Base-by-base conservation (phyloP, 2,888 invertebrate genomes). In the Eledona agricola region DNA sequence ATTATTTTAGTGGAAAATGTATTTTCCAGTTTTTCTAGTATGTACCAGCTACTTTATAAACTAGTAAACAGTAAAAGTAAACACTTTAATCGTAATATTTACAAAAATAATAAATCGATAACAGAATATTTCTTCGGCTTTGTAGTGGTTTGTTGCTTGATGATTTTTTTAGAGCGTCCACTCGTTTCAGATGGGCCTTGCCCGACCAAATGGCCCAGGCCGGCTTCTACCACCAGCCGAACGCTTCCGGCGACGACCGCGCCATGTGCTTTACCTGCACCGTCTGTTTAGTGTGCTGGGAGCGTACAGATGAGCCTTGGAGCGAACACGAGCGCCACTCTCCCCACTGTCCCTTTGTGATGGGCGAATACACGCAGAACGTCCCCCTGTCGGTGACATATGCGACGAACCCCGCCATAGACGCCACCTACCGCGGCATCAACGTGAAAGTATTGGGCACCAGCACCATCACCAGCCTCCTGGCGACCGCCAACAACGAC, bases 131-230 rank as follows among this genome's bases (percentile, higher is more conserved):
- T n/a, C n/a, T n/a, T n/a, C 3, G 5, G 5, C 5, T 5, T 7
- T 9, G 7, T 25, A n/a, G 7, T 7, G 7, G 25, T 9, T 5
- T 3, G 7, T 5, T 25, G 4, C 25, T 25, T 25, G 25, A 3
- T 5, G 7, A n/a, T 25, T 25, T 6, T 4, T 3, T n/a, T 22
- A 19, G 23, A 13, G 37, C n/a, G n/a, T n/a, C n/a, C n/a, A n/a
- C n/a, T n/a, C n/a, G n/a, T 69, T 72, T 23, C 70, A 93, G 93
- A 77, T 96, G 96, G 95, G 96, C 96, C 2, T 75, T 95, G 50
- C 96, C 96, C 0, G 93, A 93, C 65, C 93, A 93, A 72, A 96
- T 96, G 96, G 95, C 96, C 2, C 94, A 96, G 73, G 96, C 96
- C 1, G 96, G 96, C 7, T 96, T 96, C 78, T 96, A 94, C 78